Evolutionary conservation across 2,113 vertebrate genomes (phyloP).

Genomic region (Lipophrys pholis): DNA sequence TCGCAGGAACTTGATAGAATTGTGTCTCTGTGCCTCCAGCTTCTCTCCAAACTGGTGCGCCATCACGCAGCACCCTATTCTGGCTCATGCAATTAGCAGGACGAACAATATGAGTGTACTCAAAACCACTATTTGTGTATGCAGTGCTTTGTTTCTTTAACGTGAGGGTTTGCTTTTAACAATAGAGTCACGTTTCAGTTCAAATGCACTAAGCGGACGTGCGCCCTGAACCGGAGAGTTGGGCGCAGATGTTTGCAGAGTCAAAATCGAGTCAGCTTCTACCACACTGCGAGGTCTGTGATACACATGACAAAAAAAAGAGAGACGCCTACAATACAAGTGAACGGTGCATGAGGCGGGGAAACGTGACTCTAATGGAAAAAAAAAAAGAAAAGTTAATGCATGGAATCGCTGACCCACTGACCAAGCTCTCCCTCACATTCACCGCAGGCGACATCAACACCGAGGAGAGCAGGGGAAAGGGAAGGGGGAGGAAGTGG

Average conservation of each 20-base stretch:
- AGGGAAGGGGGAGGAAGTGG: slow-evolving; percentile 5
- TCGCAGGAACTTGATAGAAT: slow-evolving; percentile 65
- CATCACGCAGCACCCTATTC: slow-evolving; percentile 15
- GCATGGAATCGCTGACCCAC: slow-evolving; percentile 82
- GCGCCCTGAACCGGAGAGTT: slow-evolving; percentile 28
- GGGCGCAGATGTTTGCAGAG: slow-evolving; percentile 56
- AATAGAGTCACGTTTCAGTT: slow-evolving; percentile 60
- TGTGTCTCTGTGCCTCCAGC: slow-evolving; percentile 56
- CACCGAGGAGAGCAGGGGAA: slow-evolving; percentile 56
- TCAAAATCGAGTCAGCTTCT: slow-evolving; percentile 44
- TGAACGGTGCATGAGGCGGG: slow-evolving; percentile 64
- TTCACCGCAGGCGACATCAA: slow-evolving; percentile 67
- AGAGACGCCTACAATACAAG: background rate
- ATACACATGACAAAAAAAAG: background rate
- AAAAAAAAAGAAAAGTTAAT: slow-evolving; percentile 36
- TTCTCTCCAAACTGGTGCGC: slow-evolving; percentile 52
- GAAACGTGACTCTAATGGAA: slow-evolving; percentile 82
- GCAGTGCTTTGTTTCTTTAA: too few species aligned
- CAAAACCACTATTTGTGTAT: too few species aligned
- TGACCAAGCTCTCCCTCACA: slow-evolving; percentile 81
- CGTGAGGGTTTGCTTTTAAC: slow-evolving; percentile 20
- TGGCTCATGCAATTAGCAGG: slow-evolving; percentile 23
- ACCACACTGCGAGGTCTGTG: slow-evolving; percentile 20
- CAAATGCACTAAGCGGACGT: slow-evolving; percentile 47
- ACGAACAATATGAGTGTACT: background rate